Conservation (phyloP, 2,797 vertebrate species). For the Dendrocincla tyrannina region DNA sequence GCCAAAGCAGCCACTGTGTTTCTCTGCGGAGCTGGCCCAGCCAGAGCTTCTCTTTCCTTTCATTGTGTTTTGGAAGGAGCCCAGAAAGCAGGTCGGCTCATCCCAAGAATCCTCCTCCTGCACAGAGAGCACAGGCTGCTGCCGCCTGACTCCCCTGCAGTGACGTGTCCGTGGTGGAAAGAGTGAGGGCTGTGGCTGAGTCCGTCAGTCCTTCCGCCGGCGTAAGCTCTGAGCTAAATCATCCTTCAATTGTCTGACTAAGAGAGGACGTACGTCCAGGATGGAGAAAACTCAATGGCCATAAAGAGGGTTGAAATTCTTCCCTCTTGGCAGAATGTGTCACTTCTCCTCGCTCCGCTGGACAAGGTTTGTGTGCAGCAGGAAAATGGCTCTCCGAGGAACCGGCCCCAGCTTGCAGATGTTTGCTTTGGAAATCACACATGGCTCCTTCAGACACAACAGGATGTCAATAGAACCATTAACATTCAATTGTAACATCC, state of each 20-base stretch:
- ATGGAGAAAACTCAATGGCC: constrained; percentile 54
- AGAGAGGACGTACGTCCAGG: constrained; percentile 69
- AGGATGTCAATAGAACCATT: constrained; percentile 59
- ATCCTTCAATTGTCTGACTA: constrained; percentile 54
- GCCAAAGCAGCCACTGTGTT: neutral
- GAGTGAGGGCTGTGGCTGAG: neutral
- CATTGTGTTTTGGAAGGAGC: neutral
- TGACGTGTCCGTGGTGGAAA: neutral
- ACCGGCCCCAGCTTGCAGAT: neutral
- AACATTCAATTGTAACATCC: neutral
- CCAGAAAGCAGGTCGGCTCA: neutral
- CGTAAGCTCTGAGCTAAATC: constrained; percentile 3
- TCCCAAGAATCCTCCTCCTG: neutral
- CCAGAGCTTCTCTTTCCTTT: neutral
- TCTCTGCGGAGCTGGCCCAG: fast-evolving
- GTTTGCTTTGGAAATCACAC: constrained; percentile 65
- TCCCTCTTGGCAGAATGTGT: neutral
- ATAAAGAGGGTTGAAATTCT: constrained; percentile 35
- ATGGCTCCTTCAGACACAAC: constrained; percentile 65
- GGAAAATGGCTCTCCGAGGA: constrained; percentile 51
- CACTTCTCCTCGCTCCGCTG: neutral
- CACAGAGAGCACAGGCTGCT: neutral
- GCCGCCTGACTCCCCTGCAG: neutral
- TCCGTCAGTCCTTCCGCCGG: constrained; percentile 26
- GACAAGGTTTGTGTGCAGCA: neutral